Percentiles rank a stretch among this genome's conserved stretches.
These are phyloP conservation scores for Heliconius erato DNA, from an alignment of 2,888 invertebrate species.

Conservation along the genomic window DNA sequence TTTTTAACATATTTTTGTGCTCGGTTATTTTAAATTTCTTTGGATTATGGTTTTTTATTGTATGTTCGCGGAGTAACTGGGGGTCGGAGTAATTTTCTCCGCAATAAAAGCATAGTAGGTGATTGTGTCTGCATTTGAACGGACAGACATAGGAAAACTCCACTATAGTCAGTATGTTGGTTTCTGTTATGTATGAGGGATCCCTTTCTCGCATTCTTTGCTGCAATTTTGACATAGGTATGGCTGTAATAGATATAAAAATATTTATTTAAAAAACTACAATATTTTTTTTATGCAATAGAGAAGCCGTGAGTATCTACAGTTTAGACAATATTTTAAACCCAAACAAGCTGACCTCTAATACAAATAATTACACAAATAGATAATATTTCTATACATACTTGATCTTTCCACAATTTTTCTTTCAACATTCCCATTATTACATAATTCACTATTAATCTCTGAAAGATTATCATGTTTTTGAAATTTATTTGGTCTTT, in stretches of 20 bases:
- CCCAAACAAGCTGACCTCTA: too few species aligned
- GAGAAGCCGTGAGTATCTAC: too few species aligned
- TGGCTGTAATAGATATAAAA: slow-evolving; percentile 23
- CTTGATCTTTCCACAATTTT: slow-evolving; percentile 46
- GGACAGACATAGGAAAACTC: slow-evolving; percentile 77
- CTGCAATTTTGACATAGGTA: slow-evolving; percentile 39
- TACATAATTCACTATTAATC: not conserved
- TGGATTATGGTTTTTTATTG: slow-evolving; percentile 69
- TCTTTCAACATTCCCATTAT: slow-evolving; percentile 1
- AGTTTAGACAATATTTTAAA: too few species aligned
- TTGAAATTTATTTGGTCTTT: not conserved
- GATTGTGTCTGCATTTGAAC: slow-evolving; percentile 78
- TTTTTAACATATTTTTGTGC: slow-evolving; percentile 77
- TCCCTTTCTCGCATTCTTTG: slow-evolving; percentile 68
- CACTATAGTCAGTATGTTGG: slow-evolving; percentile 73
- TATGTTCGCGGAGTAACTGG: slow-evolving; percentile 43
- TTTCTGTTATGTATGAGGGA: slow-evolving; percentile 73
- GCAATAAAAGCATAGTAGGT: slow-evolving; percentile 77
- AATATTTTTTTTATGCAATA: not conserved
- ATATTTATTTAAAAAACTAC: not conserved
- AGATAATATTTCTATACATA: slow-evolving; percentile 39
- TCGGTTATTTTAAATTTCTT: slow-evolving; percentile 75
- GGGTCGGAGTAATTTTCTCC: slow-evolving; percentile 69
- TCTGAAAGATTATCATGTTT: not conserved
- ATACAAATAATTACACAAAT: too few species aligned